Evolutionary conservation across 2,113 vertebrate species (phyloP).

Genomic region (Grammomys dolichurus): DNA sequence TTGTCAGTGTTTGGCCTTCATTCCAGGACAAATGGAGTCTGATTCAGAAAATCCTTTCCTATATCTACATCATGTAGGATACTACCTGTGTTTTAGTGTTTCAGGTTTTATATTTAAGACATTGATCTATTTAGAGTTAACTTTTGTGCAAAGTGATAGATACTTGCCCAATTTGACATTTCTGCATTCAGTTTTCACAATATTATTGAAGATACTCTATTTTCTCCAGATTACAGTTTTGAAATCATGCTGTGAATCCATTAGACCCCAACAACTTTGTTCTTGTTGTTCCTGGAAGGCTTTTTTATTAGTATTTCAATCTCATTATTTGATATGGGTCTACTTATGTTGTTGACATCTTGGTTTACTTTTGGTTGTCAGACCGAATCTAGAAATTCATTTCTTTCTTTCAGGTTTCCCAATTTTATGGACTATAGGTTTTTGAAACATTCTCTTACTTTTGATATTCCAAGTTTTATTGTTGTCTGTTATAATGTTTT

Average conservation of each 20-base stretch:
- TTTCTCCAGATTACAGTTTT: no score
- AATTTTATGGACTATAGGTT: background rate
- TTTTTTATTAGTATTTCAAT: background rate
- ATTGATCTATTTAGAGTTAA: no score
- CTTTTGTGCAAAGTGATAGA: no score
- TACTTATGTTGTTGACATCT: background rate
- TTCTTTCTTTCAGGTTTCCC: background rate
- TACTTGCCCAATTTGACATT: no score
- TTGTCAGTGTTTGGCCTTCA: no score
- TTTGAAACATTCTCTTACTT: background rate
- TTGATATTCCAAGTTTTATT: background rate
- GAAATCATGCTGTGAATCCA: background rate
- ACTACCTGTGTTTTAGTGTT: no score
- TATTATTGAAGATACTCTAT: no score
- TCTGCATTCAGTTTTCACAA: no score
- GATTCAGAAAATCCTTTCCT: no score
- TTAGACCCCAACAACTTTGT: background rate
- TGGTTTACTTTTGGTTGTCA: background rate
- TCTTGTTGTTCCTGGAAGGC: background rate
- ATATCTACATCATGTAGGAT: no score
- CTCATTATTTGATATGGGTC: background rate
- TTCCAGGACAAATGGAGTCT: no score
- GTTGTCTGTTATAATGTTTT: background rate
- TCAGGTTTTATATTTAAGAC: no score
- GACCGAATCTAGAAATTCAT: background rate